Percentiles rank a stretch among this genome's conserved stretches.
Evolutionary conservation across 1,140 invertebrate genomes (phyloP).

Genomic region (Drosophila ironensis): DNA sequence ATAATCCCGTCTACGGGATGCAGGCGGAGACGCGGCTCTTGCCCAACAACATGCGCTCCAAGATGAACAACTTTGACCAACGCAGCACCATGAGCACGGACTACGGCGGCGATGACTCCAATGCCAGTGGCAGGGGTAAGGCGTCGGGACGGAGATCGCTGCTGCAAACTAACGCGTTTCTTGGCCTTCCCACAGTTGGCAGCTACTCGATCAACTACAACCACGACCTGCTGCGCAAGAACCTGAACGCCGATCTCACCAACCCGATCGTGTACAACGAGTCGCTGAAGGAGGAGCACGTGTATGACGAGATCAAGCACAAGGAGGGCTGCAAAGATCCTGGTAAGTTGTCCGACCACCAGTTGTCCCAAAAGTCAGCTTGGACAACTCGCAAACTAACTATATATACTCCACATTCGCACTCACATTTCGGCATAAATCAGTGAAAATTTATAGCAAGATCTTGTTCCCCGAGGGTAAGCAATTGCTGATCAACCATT

Average conservation of each 20-base stretch:
- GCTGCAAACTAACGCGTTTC: too few relatives aligned
- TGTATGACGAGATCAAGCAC: constrained; percentile 96
- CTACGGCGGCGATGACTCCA: constrained; percentile 71
- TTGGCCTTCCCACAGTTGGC: too few relatives aligned
- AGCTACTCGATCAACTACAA: constrained; percentile 83
- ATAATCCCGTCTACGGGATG: constrained; percentile 95
- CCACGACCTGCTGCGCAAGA: constrained; percentile 86
- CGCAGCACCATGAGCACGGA: constrained; percentile 40
- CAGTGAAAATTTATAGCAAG: constrained; percentile 81
- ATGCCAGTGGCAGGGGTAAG: constrained; percentile 73
- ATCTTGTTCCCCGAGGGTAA: constrained; percentile 77
- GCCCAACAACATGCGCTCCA: constrained; percentile 85
- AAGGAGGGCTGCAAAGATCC: constrained; percentile 85
- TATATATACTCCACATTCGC: constrained; percentile 47
- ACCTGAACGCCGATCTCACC: constrained; percentile 90
- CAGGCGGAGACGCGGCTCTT: constrained; percentile 85
- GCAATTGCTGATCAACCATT: constrained; percentile 36
- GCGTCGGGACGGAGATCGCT: too few relatives aligned
- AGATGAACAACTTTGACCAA: constrained; percentile 81
- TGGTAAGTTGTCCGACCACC: constrained; percentile 77
- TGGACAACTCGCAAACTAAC: constrained; percentile 11
- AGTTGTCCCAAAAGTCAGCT: not conserved
- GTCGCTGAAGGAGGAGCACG: constrained; percentile 88
- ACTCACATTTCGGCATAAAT: constrained; percentile 38
- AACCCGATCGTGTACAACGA: constrained; percentile 94